Percentiles rank a stretch among this genome's conserved stretches.
Conservation (phyloP, 1,140 invertebrate species). For the Yoshiicerus persimilis region DNA sequence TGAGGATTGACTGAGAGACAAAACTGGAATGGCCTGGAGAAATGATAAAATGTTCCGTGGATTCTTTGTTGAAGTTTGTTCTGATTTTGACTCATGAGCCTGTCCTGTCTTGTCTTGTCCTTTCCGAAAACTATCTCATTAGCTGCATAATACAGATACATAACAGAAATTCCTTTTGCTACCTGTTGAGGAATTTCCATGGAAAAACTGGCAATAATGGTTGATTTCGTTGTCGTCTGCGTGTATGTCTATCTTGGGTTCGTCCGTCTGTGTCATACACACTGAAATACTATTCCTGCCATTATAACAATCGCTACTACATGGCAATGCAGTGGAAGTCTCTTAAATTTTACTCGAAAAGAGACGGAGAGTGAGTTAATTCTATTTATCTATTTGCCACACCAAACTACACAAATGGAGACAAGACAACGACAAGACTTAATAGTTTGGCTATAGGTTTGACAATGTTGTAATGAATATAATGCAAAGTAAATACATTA, state of each 20-base stretch:
- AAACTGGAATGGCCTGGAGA: neutral
- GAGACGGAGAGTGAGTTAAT: neutral
- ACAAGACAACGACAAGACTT: too few species aligned
- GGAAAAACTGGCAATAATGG: constrained; percentile 11
- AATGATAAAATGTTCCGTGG: neutral
- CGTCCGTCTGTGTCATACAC: neutral
- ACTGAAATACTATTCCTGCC: neutral
- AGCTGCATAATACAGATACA: constrained; percentile 20
- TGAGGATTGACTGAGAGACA: neutral
- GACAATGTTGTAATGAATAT: neutral
- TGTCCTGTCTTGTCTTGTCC: neutral
- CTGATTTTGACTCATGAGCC: constrained; percentile 13
- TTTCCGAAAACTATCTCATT: constrained; percentile 22
- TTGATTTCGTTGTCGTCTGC: neutral
- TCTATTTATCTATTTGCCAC: neutral
- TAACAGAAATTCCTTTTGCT: constrained; percentile 8
- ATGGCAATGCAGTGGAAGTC: neutral
- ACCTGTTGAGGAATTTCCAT: neutral
- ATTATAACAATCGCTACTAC: neutral
- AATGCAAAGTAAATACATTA: neutral
- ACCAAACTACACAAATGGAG: neutral
- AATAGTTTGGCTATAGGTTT: too few species aligned
- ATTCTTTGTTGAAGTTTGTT: constrained; percentile 7
- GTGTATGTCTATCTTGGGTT: too few species aligned
- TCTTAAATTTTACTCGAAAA: neutral